Percentiles rank a stretch among this genome's conserved stretches.
Evolutionary conservation across 2,797 vertebrate species (phyloP).

Genomic region (Chaenodraco wilsoni): DNA sequence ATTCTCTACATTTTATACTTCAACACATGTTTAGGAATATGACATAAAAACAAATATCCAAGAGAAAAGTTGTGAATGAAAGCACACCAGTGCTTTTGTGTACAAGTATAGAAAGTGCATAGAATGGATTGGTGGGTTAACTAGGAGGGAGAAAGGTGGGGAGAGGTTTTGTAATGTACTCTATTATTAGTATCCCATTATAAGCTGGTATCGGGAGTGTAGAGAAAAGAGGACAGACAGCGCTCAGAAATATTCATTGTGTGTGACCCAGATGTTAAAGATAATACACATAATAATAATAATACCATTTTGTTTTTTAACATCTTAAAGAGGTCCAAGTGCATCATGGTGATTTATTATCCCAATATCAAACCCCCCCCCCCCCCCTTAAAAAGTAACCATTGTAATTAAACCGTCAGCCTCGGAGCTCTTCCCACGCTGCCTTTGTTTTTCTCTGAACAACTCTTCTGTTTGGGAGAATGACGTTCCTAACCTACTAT

Average conservation of each 20-base stretch:
- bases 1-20: neutral
- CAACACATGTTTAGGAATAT: neutral
- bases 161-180: conserved; percentile 11
- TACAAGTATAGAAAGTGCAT: conserved; percentile 6
- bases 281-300: neutral
- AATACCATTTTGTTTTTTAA: neutral
- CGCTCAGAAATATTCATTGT: neutral
- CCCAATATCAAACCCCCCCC: conserved; percentile 40
- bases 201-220: neutral
- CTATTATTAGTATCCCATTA: conserved; percentile 28
- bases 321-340: conserved; percentile 18
- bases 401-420: conserved; percentile 74
- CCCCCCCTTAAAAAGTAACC: conserved; percentile 43
- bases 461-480: conserved; percentile 31
- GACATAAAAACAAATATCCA: neutral
- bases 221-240: neutral
- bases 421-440: conserved; percentile 51
- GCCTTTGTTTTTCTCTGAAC: conserved; percentile 61
- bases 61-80: conserved; percentile 29
- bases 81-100: neutral
- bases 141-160: neutral
- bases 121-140: neutral
- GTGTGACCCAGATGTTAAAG: neutral
- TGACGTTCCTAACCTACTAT: conserved; percentile 60
- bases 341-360: conserved; percentile 46